These are phyloP conservation scores for Ommatoiulus sabulosus DNA, from an alignment of 2,888 invertebrate genomes.

Conservation along the genomic window DNA sequence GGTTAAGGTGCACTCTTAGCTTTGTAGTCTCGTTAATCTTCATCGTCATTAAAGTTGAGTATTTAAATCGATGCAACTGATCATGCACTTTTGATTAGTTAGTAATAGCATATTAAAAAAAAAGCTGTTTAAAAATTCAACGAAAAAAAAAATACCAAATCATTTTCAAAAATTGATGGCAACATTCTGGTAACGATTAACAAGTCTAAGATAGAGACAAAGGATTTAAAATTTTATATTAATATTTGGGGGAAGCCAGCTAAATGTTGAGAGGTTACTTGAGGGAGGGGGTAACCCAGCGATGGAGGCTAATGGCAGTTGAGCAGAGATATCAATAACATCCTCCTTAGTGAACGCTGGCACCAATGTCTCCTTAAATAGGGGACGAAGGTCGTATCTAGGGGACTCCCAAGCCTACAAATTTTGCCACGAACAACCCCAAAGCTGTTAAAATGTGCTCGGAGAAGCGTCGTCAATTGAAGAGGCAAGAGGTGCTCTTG, in stretches of 20 bases:
- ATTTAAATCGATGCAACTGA: too few species aligned
- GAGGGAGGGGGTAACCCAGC: background rate
- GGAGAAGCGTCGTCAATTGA: background rate
- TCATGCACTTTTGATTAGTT: too few species aligned
- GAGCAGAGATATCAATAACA: conserved; percentile 1
- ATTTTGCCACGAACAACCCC: background rate
- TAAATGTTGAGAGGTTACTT: background rate
- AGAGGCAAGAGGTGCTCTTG: background rate
- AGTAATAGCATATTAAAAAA: too few species aligned
- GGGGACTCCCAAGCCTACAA: background rate
- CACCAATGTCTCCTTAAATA: conserved; percentile 34
- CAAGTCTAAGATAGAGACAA: background rate
- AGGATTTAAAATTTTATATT: background rate
- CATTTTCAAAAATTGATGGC: too few species aligned
- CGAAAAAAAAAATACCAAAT: too few species aligned
- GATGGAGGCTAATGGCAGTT: background rate
- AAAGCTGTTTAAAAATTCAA: too few species aligned
- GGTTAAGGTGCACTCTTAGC: too few species aligned
- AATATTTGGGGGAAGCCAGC: background rate
- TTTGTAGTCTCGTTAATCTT: too few species aligned
- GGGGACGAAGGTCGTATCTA: conserved; percentile 23
- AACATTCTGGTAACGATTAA: background rate
- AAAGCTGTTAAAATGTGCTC: background rate
- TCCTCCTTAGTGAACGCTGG: conserved; percentile 8
- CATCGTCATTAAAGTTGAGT: too few species aligned